phyloP scores from a whole-genome alignment of 2,113 vertebrate species.

The Corythornis vintsioides region DNA sequence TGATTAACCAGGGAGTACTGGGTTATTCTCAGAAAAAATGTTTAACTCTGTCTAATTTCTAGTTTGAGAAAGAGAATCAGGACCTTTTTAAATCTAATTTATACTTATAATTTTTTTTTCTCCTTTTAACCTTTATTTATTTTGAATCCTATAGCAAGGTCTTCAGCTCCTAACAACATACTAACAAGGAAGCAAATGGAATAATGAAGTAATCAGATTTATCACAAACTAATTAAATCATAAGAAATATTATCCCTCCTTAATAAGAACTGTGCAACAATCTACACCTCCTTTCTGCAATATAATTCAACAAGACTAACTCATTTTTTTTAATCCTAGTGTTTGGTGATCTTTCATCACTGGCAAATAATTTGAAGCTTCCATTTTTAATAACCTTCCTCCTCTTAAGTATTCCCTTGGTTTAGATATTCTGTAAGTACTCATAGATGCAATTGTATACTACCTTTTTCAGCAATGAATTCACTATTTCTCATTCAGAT shows the following conservation, averaged over 20 bases:
- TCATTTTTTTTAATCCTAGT: background rate
- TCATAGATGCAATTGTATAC: background rate
- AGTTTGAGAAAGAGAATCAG: background rate
- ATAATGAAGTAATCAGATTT: background rate
- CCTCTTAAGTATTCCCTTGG: background rate
- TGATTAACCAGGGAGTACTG: background rate
- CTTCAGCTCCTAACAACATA: background rate
- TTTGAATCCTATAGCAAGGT: slow-evolving; percentile 1
- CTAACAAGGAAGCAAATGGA: background rate
- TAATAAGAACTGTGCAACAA: background rate
- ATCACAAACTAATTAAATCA: background rate
- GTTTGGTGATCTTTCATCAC: background rate
- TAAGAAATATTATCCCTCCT: background rate
- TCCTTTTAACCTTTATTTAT: slow-evolving; percentile 55
- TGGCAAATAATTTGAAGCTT: background rate
- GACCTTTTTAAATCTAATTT: slow-evolving; percentile 8
- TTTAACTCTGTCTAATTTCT: background rate
- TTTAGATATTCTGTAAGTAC: background rate
- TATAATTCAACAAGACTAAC: background rate
- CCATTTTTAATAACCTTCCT: background rate
- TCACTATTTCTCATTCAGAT: background rate
- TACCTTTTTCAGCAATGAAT: background rate
- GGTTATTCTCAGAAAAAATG: background rate
- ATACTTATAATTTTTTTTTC: slow-evolving; percentile 24
- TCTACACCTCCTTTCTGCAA: background rate